Conservation (phyloP, 2,113 vertebrate species). For the Macrotis lagotis region DNA sequence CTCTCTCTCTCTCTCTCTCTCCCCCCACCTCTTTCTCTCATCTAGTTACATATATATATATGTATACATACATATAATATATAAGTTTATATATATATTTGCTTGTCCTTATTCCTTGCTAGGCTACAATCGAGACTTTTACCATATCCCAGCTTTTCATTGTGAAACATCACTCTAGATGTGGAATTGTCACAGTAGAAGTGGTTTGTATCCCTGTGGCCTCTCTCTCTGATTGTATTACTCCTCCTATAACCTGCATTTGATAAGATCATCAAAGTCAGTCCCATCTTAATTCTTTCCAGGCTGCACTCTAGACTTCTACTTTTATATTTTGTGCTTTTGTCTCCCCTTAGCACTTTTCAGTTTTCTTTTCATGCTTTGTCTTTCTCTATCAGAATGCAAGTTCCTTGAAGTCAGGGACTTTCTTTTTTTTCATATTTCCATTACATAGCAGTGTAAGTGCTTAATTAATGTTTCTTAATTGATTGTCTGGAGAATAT, state of each 20-base stretch:
- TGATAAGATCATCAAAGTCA: neutral
- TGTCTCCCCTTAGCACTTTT: neutral
- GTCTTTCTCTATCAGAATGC: neutral
- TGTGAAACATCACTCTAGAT: neutral
- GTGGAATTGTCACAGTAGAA: neutral
- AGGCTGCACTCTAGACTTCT: neutral
- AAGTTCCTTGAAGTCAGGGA: neutral
- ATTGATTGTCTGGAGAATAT: neutral
- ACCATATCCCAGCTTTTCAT: neutral
- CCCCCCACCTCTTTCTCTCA: accelerated
- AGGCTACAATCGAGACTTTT: neutral
- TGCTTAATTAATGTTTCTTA: neutral
- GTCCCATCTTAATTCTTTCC: neutral
- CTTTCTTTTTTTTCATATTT: neutral
- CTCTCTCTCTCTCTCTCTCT: neutral
- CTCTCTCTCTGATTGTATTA: neutral
- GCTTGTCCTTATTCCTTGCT: neutral
- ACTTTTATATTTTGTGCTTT: neutral
- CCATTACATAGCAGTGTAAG: neutral
- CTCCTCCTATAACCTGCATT: neutral
- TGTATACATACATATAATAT: no score
- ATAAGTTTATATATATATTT: no score
- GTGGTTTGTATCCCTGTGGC: neutral
- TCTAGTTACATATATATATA: no score
- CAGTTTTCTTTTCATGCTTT: neutral